These are phyloP conservation scores for Prionace glauca DNA, from an alignment of 2,797 vertebrate genomes.

Conservation along the genomic window DNA sequence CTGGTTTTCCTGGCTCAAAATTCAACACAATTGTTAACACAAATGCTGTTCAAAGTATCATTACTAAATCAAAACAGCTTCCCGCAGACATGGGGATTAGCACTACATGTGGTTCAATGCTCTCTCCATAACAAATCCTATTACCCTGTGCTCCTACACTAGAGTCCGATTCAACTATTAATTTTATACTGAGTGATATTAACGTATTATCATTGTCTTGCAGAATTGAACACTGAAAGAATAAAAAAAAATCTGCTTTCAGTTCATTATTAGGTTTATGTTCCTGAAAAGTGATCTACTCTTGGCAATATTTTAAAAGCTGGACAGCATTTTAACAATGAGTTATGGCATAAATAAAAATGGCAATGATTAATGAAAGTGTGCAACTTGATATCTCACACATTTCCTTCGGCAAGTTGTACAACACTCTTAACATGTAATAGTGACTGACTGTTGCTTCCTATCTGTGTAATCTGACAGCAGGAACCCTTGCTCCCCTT, in stretches of 20 bases:
- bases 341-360: background rate
- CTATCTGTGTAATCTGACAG: background rate
- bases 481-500: background rate
- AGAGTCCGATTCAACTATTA: constrained; percentile 38
- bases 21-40: constrained; percentile 9
- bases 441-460: constrained; percentile 22
- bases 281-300: background rate
- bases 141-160: constrained; percentile 13
- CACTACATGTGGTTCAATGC: constrained; percentile 27
- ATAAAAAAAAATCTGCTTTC: background rate
- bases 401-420: constrained; percentile 4
- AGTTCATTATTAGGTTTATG: background rate
- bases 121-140: constrained; percentile 40
- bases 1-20: background rate
- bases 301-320: background rate
- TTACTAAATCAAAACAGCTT: constrained; percentile 43
- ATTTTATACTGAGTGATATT: background rate
- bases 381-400: background rate
- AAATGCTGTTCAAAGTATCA: constrained; percentile 39
- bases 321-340: background rate
- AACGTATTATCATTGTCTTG: background rate
- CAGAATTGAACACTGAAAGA: background rate
- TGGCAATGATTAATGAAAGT: constrained; percentile 32
- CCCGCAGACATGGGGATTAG: constrained; percentile 32
- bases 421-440: background rate